These are phyloP conservation scores for Ochropleura plecta DNA, from an alignment of 2,888 invertebrate species.

Conservation along the genomic window DNA sequence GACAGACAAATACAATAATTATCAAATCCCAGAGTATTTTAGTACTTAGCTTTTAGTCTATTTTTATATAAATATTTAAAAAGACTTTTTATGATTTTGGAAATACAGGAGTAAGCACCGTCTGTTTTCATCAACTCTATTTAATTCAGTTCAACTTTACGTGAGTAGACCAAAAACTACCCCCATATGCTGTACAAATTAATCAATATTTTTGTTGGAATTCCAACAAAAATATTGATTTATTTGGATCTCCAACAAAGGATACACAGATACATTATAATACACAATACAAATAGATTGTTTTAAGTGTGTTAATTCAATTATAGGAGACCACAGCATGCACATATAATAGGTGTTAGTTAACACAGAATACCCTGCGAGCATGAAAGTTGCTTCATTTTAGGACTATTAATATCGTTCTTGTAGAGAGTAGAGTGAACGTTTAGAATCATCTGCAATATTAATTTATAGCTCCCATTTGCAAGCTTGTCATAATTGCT, in stretches of 20 bases:
- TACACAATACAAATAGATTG: too few species aligned
- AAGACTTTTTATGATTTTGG: neutral
- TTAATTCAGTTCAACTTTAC: neutral
- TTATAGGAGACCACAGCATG: too few species aligned
- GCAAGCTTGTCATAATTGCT: conserved; percentile 77
- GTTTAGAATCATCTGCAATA: conserved; percentile 63
- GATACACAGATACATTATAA: too few species aligned
- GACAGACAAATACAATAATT: too few species aligned
- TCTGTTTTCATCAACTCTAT: neutral
- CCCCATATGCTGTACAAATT: conserved; percentile 12
- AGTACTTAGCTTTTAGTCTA: too few species aligned
- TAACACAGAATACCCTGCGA: too few species aligned
- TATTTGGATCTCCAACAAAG: too few species aligned
- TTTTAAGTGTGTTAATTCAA: too few species aligned
- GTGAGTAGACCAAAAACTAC: neutral
- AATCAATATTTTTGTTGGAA: conserved; percentile 39
- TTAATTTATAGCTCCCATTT: conserved; percentile 77
- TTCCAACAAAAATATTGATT: conserved; percentile 30
- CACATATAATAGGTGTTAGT: too few species aligned
- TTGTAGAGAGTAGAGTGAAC: conserved; percentile 11
- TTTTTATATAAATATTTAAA: too few species aligned
- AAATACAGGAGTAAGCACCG: neutral
- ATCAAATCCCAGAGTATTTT: too few species aligned
- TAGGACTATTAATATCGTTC: conserved; percentile 46
- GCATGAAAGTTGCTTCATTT: conserved; percentile 21